Percentiles rank a stretch among this genome's conserved stretches.
Conservation (phyloP, 2,888 invertebrate genomes). For the Pollenia labialis region DNA sequence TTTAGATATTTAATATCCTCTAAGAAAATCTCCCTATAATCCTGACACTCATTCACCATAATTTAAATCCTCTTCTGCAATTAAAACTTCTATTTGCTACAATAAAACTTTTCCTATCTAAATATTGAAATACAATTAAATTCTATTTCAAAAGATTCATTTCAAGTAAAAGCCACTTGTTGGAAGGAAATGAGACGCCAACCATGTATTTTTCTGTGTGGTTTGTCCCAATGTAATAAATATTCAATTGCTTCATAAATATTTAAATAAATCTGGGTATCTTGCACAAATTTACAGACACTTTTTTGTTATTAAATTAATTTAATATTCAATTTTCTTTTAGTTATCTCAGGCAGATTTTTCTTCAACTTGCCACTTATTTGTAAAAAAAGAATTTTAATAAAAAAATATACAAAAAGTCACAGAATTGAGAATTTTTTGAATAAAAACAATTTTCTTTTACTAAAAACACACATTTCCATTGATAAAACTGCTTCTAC, state of each 20-base stretch:
- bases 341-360: neutral
- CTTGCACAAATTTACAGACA: neutral
- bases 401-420: too few relatives aligned
- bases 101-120: slow-evolving; percentile 46
- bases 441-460: too few relatives aligned
- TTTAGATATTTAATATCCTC: neutral
- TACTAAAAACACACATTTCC: too few relatives aligned
- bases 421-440: too few relatives aligned
- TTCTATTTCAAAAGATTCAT: slow-evolving; percentile 3
- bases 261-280: slow-evolving; percentile 41
- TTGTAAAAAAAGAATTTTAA: too few relatives aligned
- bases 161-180: slow-evolving; percentile 39
- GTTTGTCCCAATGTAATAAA: slow-evolving; percentile 42
- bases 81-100: slow-evolving; percentile 26
- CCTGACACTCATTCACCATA: neutral
- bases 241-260: slow-evolving; percentile 49
- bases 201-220: slow-evolving; percentile 1
- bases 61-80: slow-evolving; percentile 25
- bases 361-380: neutral
- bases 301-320: neutral
- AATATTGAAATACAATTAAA: slow-evolving; percentile 34
- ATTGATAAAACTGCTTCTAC: too few relatives aligned
- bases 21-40: neutral
- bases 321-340: slow-evolving; percentile 12
- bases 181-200: slow-evolving; percentile 12